Base-by-base conservation (phyloP, 2,888 invertebrate genomes). In the Selenia dentaria region DNA sequence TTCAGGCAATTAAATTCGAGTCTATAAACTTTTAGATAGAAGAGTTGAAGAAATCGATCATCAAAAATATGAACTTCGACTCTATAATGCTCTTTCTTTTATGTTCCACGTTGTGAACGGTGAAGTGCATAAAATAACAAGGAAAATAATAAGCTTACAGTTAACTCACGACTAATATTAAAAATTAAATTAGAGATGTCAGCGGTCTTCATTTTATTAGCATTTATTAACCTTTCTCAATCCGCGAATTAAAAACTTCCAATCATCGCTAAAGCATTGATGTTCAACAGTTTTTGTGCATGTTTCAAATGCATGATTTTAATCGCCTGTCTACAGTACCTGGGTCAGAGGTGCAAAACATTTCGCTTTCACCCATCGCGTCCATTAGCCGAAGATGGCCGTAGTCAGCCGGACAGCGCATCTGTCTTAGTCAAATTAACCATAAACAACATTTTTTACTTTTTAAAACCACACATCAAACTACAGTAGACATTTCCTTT, bases 401-500 rank as follows among this genome's bases (percentile, higher is more conserved):
- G 28, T 25, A 28, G 41, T 33, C 16, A 18, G 73, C 25, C 37
- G 37, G 37, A 74, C 76, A 76, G 64, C 59, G 64, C 78, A 83
- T 80, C 79, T 79, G 77, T 82, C 81, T 82, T 70, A 70, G 73
- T 77, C 79, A 79, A 74, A 79, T 83, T 83, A 81, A 60, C 73
- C 64, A 75, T 70, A 79, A 76, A 77, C 71, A 74, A 65, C 57
- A 79, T 74, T 78, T 75, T 78, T 79, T 75, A 79, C 69, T 64
- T 70, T 66, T 67, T 59, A 57, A 59, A 62, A 54, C 40, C 56
- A 67, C 57, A 64, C 60, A 63, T 64, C 58, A 48, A 56, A 59
- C 29, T 14, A 18, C 27, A 26, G 18, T 41, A 16, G 47, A 41
- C 41, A 22, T 37, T 32, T 33, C 35, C 33, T 37, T 24, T 36